phyloP scores from a whole-genome alignment of 2,113 vertebrate species.

The Paraplagusia blochii region DNA sequence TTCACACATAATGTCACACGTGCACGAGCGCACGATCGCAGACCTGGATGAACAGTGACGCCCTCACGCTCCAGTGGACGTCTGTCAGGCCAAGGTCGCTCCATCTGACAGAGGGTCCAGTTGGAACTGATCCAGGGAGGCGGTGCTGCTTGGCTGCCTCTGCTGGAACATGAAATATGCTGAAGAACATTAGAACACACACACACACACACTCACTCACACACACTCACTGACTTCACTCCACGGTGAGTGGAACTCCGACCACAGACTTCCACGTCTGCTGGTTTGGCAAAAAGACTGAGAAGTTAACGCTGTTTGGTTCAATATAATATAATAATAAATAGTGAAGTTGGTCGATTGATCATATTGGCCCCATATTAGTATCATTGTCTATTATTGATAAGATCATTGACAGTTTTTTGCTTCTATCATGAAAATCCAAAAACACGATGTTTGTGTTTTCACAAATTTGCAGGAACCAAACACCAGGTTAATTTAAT shows the following conservation, averaged over 20 bases:
- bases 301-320: no score
- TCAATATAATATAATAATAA: no score
- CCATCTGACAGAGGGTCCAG: slow-evolving; percentile 69
- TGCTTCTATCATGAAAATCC: no score
- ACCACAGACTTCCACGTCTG: background rate
- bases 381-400: no score
- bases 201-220: slow-evolving; percentile 6
- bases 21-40: slow-evolving; percentile 58
- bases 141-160: slow-evolving; percentile 43
- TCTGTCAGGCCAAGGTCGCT: slow-evolving; percentile 68
- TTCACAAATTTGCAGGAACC: no score
- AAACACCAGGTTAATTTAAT: no score
- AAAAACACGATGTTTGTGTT: no score
- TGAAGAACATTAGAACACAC: background rate
- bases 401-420: no score
- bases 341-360: no score
- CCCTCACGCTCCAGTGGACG: slow-evolving; percentile 62
- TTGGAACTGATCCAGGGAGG: slow-evolving; percentile 59
- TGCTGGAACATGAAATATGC: slow-evolving; percentile 35
- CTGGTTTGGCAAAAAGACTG: no score
- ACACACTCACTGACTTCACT: slow-evolving; percentile 4
- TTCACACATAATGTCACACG: slow-evolving; percentile 56
- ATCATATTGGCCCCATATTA: no score
- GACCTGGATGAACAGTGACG: no score
- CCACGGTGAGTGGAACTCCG: background rate